phyloP scores from a whole-genome alignment of 2,113 vertebrate genomes.

The Pimephales promelas region DNA sequence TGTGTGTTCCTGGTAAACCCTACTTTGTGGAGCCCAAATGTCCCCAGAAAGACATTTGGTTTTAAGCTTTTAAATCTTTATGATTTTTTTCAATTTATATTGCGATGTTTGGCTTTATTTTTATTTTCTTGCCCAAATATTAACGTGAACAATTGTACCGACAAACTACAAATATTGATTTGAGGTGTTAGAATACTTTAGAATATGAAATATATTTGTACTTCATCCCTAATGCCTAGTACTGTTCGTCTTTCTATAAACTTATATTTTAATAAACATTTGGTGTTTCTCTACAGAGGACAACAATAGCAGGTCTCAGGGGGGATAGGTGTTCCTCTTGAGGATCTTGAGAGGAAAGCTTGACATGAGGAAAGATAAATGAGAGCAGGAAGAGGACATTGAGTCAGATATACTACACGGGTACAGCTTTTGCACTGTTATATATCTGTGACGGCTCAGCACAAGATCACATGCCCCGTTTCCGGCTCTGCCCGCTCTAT shows the following conservation, averaged over 20 bases:
- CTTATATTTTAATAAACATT: neutral
- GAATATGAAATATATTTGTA: neutral
- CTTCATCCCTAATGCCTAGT: neutral
- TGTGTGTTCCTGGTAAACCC: too few relatives aligned
- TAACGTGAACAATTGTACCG: neutral
- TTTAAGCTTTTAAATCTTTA: too few relatives aligned
- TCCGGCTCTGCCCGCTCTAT: neutral
- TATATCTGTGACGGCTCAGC: neutral
- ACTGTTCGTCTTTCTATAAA: neutral
- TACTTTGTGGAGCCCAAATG: too few relatives aligned
- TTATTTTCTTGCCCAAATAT: neutral
- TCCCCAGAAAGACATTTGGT: too few relatives aligned
- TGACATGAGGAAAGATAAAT: constrained; percentile 7
- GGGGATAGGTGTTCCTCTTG: constrained; percentile 14
- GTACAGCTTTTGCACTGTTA: neutral
- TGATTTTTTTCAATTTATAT: too few relatives aligned
- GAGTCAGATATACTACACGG: neutral
- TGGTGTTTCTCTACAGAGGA: constrained; percentile 1
- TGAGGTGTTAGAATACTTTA: neutral
- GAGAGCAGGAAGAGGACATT: neutral
- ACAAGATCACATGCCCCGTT: neutral
- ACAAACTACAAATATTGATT: too few relatives aligned
- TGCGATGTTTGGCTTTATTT: neutral
- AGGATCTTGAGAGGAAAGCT: neutral
- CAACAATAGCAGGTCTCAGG: neutral